These are phyloP conservation scores for Stratiomys singularior DNA, from an alignment of 2,888 invertebrate genomes.

Conservation along the genomic window DNA sequence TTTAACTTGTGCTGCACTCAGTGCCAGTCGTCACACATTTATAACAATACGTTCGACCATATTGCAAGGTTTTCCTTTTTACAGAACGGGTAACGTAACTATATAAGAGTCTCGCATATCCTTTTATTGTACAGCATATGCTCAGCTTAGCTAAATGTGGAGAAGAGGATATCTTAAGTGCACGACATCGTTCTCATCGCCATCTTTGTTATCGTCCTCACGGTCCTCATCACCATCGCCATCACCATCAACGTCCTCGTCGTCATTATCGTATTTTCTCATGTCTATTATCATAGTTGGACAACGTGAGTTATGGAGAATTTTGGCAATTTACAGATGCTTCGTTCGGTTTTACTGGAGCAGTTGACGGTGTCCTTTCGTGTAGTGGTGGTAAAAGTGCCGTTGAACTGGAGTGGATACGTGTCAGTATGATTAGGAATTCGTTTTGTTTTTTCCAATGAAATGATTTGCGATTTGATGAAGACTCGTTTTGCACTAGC, in stretches of 20 bases:
- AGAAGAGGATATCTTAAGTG: conserved; percentile 14
- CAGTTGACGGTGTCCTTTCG: background rate
- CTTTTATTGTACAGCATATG: too few relatives aligned
- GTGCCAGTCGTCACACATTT: too few relatives aligned
- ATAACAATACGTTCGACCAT: background rate
- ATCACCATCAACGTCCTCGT: background rate
- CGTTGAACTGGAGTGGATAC: too few relatives aligned
- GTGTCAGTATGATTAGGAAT: too few relatives aligned
- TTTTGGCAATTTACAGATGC: conserved; percentile 40
- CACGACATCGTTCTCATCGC: background rate
- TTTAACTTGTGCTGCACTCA: background rate
- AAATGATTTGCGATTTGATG: too few relatives aligned
- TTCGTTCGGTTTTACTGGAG: background rate
- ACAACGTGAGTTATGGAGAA: conserved; percentile 38
- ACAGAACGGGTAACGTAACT: background rate
- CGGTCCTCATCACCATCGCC: background rate
- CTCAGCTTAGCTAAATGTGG: background rate
- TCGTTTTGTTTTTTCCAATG: too few relatives aligned
- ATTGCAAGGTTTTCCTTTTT: background rate
- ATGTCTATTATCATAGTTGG: conserved; percentile 21
- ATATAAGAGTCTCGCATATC: background rate
- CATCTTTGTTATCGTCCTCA: background rate
- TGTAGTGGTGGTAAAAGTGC: too few relatives aligned
- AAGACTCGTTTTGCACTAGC: too few relatives aligned
- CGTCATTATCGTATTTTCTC: background rate